Percentiles rank a stretch among this genome's conserved stretches.
phyloP scores from a whole-genome alignment of 2,888 invertebrate species.

The Plagiodera versicolora region DNA sequence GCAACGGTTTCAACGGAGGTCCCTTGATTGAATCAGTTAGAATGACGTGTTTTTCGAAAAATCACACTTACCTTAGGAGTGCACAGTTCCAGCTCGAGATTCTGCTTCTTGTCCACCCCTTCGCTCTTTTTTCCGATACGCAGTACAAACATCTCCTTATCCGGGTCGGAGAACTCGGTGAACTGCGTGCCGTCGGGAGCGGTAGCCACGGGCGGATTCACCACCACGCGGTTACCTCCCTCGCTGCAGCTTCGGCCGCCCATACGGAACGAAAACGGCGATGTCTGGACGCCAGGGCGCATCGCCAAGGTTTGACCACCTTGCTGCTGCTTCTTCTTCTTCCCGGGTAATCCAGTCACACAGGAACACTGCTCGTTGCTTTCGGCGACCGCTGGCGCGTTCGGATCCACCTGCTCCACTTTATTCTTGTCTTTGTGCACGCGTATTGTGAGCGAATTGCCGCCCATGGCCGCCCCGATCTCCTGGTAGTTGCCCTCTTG shows the following conservation, averaged over 20 bases:
- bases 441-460: slow-evolving; percentile 66
- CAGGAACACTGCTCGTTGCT: slow-evolving; percentile 39
- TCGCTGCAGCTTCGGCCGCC: slow-evolving; percentile 31
- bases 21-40: too few species aligned
- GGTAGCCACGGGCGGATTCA: slow-evolving; percentile 56
- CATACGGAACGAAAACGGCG: slow-evolving; percentile 25
- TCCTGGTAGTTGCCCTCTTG: slow-evolving; percentile 60
- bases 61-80: too few species aligned
- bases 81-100: slow-evolving; percentile 70
- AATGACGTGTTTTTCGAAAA: too few species aligned
- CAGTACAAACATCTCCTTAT: slow-evolving; percentile 60
- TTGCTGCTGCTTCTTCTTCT: slow-evolving; percentile 15
- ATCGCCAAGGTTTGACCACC: background rate
- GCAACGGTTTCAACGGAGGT: slow-evolving; percentile 61
- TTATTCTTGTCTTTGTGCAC: slow-evolving; percentile 62
- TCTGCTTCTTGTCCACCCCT: slow-evolving; percentile 69
- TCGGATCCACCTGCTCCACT: slow-evolving; percentile 52
- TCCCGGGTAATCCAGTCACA: slow-evolving; percentile 20
- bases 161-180: slow-evolving; percentile 64
- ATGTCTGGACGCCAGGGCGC: background rate
- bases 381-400: background rate
- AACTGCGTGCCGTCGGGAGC: slow-evolving; percentile 61
- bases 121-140: slow-evolving; percentile 76
- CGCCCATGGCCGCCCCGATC: slow-evolving; percentile 67
- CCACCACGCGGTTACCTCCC: slow-evolving; percentile 44